A percentile compares a stretch with the other conserved stretches of the same genome.
Evolutionary conservation across 2,113 vertebrate genomes (phyloP).

Genomic region (Lota lota): DNA sequence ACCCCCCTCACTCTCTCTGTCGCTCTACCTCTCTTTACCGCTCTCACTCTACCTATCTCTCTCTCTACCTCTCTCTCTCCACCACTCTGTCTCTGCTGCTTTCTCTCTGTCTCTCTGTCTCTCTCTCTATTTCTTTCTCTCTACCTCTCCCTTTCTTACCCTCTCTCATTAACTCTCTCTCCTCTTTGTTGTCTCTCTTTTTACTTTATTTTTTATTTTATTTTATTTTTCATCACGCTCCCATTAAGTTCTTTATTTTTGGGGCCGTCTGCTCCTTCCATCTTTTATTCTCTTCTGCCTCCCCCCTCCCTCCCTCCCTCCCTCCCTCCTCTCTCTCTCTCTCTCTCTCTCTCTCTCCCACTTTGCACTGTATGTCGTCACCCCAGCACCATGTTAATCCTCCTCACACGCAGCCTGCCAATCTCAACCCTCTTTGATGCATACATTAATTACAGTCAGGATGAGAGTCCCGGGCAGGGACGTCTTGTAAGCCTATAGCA

Average conservation of each 20-base stretch:
- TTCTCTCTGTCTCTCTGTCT: too few relatives aligned
- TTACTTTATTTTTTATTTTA: background rate
- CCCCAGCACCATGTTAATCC: conserved; percentile 17
- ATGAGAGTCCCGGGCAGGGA: conserved; percentile 51
- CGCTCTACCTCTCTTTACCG: too few relatives aligned
- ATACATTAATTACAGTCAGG: conserved; percentile 4
- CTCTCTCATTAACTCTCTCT: conserved; percentile 10
- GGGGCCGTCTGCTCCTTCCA: conserved; percentile 1
- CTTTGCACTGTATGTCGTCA: conserved; percentile 51
- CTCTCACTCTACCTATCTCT: too few relatives aligned
- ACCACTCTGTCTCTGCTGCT: too few relatives aligned
- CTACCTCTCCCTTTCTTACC: conserved; percentile 19
- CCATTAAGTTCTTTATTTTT: too few relatives aligned
- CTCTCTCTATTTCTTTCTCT: too few relatives aligned
- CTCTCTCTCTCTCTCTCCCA: background rate
- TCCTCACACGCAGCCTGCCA: conserved; percentile 63
- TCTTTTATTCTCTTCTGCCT: background rate
- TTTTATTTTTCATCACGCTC: too few relatives aligned
- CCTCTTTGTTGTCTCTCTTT: background rate
- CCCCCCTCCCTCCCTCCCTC: background rate
- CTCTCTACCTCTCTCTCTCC: too few relatives aligned
- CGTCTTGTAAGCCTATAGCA: conserved; percentile 52
- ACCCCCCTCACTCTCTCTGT: conserved; percentile 36
- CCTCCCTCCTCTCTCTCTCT: too few relatives aligned
- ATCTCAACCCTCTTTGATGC: conserved; percentile 31